Base-by-base conservation (phyloP, 2,113 vertebrate species). In the Turdus rufiventris region DNA sequence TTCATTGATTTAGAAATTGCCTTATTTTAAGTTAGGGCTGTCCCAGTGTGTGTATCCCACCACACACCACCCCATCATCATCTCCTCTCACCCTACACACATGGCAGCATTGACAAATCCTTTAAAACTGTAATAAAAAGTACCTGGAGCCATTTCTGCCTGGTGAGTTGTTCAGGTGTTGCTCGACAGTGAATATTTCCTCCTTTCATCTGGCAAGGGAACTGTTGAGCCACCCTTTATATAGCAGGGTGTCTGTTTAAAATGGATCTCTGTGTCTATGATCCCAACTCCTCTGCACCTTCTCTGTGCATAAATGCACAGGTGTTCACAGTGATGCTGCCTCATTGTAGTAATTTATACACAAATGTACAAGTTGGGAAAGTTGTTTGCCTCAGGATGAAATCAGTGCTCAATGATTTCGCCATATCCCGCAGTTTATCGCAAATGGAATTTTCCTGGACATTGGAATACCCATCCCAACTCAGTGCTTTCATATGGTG, bases 131-230 rank as follows among this genome's bases (percentile, higher is more conserved):
- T 77, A 76, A 86, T 51, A 45, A 79, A 86, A 75, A 62, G 71
- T 89, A 89, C 87, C 87, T 89, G 87, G 68, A 96, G 89, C 85
- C 97, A 98, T 98, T 86, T 68, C 58, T 79, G 79, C 54, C 29
- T 5, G 61, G 16, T 29, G 72, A 38, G 71, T 74, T 89, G 74
- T 38, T 82, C 84, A 77, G 70, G 34, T 86, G 88, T 63, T 68
- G 42, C 83, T 96, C 48, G 88, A 47, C 45, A 72, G 47, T n/a
- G 75, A 72, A 23, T 34, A 48, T 81, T 76, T 73, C 85, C 33
- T 95, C 81, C 57, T 95, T 72, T 93, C 77, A 47, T 68, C 36
- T 95, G 85, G 53, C 34, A 20, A 74, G 24, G 51, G n/a, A 15
- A 26, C 23, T 19, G 73, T 10, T 56, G 75, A 83, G 47, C 85